Conservation (phyloP, 2,113 vertebrate species). For the Daphoenositta chrysoptera region DNA sequence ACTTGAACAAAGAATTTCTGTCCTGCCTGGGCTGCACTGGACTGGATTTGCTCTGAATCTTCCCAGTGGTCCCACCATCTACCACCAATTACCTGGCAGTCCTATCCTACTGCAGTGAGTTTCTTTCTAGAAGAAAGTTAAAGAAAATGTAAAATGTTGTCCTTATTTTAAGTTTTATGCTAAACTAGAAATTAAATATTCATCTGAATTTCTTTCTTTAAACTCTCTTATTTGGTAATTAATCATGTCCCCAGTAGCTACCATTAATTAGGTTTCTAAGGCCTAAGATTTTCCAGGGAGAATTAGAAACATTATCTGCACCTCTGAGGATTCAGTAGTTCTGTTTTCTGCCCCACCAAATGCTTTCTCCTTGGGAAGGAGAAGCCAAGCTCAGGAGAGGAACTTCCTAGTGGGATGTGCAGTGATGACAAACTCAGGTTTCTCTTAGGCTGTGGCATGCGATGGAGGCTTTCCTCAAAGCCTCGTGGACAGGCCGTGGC, state of each 20-base stretch:
- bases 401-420: not conserved
- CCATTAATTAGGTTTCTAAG: constrained; percentile 51
- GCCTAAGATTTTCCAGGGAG: not conserved
- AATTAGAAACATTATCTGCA: not conserved
- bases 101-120: not conserved
- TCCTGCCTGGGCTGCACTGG: not conserved
- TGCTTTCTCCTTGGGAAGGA: not conserved
- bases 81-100: not conserved
- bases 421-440: not conserved
- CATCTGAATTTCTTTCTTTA: constrained; percentile 22
- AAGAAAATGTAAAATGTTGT: not conserved
- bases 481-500: not conserved
- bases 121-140: not conserved
- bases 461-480: not conserved
- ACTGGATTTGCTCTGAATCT: not conserved
- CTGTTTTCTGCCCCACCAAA: not conserved
- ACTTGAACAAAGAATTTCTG: not conserved
- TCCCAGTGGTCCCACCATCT: not conserved
- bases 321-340: not conserved
- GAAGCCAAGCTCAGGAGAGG: not conserved
- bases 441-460: fast-evolving
- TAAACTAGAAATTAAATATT: constrained; percentile 50
- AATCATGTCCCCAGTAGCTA: constrained; percentile 33
- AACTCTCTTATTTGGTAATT: constrained; percentile 42
- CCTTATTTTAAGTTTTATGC: constrained; percentile 27